These are phyloP conservation scores for Ceyx margarethae DNA, from an alignment of 2,113 vertebrate species.

Conservation along the genomic window DNA sequence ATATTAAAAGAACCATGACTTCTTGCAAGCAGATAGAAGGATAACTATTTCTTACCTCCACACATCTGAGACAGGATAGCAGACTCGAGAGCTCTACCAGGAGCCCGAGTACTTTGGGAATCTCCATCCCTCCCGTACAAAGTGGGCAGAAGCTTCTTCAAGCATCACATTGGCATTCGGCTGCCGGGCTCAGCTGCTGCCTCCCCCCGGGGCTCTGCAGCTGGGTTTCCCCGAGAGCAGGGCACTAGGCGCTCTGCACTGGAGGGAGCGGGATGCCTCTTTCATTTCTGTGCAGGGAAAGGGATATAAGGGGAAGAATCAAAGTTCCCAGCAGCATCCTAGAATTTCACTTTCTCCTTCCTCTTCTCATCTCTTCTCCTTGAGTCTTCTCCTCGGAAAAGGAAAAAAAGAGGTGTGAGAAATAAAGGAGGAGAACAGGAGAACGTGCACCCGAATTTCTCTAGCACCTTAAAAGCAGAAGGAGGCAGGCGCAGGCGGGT, in stretches of 20 bases:
- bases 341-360: background rate
- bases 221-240: background rate
- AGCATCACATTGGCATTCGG: background rate
- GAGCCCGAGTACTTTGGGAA: background rate
- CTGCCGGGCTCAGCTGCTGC: background rate
- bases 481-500: background rate
- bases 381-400: background rate
- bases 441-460: background rate
- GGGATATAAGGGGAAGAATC: background rate
- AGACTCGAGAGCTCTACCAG: slow-evolving; percentile 7
- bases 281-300: background rate
- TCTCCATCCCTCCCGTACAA: slow-evolving; percentile 25
- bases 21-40: background rate
- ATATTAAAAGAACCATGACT: background rate
- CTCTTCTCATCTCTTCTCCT: background rate
- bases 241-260: background rate
- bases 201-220: background rate
- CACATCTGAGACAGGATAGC: background rate
- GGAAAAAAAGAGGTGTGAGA: background rate
- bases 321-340: background rate
- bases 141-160: slow-evolving; percentile 5
- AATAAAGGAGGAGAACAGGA: background rate
- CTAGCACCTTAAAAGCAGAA: background rate
- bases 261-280: background rate
- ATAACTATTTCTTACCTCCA: slow-evolving; percentile 55